Percentiles rank a stretch among this genome's conserved stretches.
These are phyloP conservation scores for Eurypyga helias DNA, from an alignment of 2,113 vertebrate genomes.

Conservation along the genomic window DNA sequence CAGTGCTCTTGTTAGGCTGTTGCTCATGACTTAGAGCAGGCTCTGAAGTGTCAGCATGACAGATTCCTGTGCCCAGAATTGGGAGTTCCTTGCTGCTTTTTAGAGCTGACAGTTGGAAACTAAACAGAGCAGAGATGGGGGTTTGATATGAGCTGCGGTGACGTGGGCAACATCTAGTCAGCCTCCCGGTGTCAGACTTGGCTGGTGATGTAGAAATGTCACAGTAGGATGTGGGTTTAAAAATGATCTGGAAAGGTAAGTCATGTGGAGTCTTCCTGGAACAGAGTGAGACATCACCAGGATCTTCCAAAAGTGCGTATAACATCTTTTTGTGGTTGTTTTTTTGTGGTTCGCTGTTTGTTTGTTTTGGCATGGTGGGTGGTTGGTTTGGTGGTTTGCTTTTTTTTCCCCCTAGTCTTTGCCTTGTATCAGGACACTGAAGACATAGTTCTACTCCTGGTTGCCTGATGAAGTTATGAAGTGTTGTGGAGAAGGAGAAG, in stretches of 20 bases:
- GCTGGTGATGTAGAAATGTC: neutral
- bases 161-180: neutral
- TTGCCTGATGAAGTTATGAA: neutral
- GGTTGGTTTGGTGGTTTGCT: neutral
- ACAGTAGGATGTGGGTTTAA: neutral
- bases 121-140: neutral
- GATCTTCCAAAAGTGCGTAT: slow-evolving; percentile 63
- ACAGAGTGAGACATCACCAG: neutral
- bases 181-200: neutral
- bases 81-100: neutral
- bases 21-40: neutral
- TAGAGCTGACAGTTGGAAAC: neutral
- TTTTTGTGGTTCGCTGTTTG: no score
- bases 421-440: neutral
- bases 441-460: neutral
- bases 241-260: slow-evolving; percentile 74
- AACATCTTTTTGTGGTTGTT: neutral
- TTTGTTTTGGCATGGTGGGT: neutral
- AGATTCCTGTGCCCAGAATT: neutral
- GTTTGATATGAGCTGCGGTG: neutral
- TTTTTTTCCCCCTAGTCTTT: neutral
- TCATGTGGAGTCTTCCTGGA: neutral
- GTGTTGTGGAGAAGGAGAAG: neutral
- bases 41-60: neutral
- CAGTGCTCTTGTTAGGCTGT: neutral